Evolutionary conservation across 2,797 vertebrate genomes (phyloP).

Genomic region (Eupleurogrammus muticus): DNA sequence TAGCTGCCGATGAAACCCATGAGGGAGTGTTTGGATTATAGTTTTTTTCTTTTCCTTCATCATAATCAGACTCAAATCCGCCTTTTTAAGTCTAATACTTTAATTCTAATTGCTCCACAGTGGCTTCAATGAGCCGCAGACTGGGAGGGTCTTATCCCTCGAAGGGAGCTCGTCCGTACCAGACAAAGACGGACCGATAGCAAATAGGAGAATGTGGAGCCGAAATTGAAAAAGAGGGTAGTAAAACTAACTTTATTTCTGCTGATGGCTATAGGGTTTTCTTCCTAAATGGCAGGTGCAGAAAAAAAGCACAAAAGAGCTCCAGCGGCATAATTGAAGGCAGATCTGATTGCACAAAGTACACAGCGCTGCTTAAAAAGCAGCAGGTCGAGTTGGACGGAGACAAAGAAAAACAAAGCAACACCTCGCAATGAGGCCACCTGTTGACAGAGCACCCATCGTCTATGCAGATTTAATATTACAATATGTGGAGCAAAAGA

Average conservation of each 20-base stretch:
- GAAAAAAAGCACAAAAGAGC: conserved; percentile 13
- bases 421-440: background rate
- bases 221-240: conserved; percentile 29
- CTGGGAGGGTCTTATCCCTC: conserved; percentile 62
- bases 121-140: conserved; percentile 67
- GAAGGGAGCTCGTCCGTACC: conserved; percentile 21
- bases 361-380: conserved; percentile 4
- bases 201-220: conserved; percentile 22
- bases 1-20: conserved; percentile 47
- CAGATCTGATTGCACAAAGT: conserved; percentile 10
- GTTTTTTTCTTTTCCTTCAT: conserved; percentile 70
- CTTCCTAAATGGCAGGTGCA: conserved; percentile 33
- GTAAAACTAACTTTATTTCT: conserved; percentile 58
- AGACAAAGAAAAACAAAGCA: conserved; percentile 7
- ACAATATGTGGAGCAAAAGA: conserved; percentile 3
- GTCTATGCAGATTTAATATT: conserved; percentile 4
- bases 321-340: background rate
- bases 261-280: conserved; percentile 70
- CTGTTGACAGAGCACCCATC: background rate
- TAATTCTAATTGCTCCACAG: conserved; percentile 78
- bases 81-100: conserved; percentile 78
- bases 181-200: conserved; percentile 48
- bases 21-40: conserved; percentile 68
- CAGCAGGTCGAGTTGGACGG: background rate
- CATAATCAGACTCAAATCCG: conserved; percentile 75